Percentiles rank a stretch among this genome's conserved stretches.
Conservation (phyloP, 1,140 invertebrate genomes). For the Drosophila lacteicornis region DNA sequence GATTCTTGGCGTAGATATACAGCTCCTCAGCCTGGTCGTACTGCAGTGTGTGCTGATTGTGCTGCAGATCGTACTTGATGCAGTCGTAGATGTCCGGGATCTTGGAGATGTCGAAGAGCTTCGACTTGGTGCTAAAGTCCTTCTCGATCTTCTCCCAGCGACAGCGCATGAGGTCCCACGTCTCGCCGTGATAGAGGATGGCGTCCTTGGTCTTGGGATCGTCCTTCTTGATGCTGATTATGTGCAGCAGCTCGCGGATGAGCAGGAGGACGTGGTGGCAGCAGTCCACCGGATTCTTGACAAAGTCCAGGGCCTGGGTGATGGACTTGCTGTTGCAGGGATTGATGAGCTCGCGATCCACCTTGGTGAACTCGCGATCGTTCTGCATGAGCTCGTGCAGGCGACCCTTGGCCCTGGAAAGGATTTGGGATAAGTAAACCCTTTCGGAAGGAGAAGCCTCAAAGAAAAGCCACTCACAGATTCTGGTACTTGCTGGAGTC, state of each 20-base stretch:
- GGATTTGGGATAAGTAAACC: background rate
- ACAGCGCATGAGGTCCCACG: conserved; percentile 99
- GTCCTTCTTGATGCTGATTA: conserved; percentile 94
- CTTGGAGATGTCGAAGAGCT: conserved; percentile 98
- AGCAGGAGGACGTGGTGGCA: conserved; percentile 95
- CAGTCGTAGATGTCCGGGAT: conserved; percentile 99
- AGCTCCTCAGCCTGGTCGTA: conserved; percentile 97
- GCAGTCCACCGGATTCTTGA: conserved; percentile 97
- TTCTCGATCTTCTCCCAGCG: conserved; percentile 99
- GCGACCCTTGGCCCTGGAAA: conserved; percentile 94
- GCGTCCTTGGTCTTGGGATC: conserved; percentile 95
- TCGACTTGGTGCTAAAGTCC: conserved; percentile 96
- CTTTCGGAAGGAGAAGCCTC: too few species aligned
- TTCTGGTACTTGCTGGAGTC: conserved; percentile 98
- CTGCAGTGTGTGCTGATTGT: conserved; percentile 97
- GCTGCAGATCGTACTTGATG: conserved; percentile 99
- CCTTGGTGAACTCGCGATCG: conserved; percentile 94
- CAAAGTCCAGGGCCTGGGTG: conserved; percentile 95
- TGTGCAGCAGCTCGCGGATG: conserved; percentile 93
- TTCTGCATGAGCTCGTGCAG: conserved; percentile 97
- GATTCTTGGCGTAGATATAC: conserved; percentile 97
- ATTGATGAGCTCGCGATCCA: conserved; percentile 92
- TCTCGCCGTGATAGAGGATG: conserved; percentile 98
- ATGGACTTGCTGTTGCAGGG: conserved; percentile 95
- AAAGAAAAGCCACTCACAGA: conserved; percentile 88